Conservation (phyloP, 2,797 vertebrate species). For the Echiichthys vipera region DNA sequence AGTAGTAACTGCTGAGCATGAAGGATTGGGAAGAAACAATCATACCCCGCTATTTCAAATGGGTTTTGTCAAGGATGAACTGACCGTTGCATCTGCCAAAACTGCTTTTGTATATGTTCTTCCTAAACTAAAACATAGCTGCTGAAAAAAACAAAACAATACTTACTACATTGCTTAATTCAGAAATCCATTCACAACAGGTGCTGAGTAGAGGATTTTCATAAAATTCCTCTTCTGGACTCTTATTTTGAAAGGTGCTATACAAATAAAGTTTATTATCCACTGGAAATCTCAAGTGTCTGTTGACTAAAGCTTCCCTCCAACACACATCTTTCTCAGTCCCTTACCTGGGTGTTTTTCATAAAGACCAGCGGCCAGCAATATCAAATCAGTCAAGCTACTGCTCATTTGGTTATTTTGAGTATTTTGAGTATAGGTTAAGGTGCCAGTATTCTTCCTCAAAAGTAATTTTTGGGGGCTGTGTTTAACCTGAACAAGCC, state of each 20-base stretch:
- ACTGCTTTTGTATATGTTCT: conserved; percentile 21
- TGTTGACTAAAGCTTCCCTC: neutral
- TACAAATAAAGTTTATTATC: no score
- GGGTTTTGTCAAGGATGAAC: conserved; percentile 20
- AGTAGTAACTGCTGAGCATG: neutral
- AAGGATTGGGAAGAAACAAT: neutral
- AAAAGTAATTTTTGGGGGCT: no score
- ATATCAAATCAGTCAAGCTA: no score
- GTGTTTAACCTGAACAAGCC: no score
- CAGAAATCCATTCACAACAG: neutral
- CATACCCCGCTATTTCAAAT: conserved; percentile 3
- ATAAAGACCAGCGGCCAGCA: neutral
- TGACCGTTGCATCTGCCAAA: conserved; percentile 19
- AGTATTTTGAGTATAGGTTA: no score
- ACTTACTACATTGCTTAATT: conserved; percentile 17
- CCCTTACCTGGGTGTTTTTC: neutral
- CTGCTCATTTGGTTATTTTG: no score
- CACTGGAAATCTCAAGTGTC: conserved; percentile 1
- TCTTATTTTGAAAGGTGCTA: no score
- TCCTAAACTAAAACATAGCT: conserved; percentile 27
- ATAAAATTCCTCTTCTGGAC: conserved; percentile 18
- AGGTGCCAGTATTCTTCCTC: no score
- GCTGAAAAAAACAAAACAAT: neutral
- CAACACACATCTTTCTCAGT: neutral
- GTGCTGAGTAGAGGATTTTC: neutral